Conservation (phyloP, 2,888 invertebrate genomes). For the Ypsolopha sequella region DNA sequence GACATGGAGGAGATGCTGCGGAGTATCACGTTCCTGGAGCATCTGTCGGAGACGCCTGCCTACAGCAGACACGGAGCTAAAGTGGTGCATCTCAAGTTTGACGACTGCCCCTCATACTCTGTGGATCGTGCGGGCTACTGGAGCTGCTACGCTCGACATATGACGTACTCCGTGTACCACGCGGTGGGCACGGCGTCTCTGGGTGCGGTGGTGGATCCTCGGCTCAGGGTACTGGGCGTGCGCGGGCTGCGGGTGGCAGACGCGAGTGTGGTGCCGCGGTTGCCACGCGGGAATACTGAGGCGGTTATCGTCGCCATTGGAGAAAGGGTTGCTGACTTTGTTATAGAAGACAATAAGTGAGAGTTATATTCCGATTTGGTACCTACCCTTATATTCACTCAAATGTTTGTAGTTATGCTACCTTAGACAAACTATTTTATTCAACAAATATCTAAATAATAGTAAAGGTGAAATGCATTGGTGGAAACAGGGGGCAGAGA, state of each 20-base stretch:
- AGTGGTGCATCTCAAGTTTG: conserved; percentile 20
- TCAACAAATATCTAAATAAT: too few species aligned
- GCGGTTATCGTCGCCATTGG: conserved; percentile 37
- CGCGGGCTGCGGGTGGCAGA: conserved; percentile 32
- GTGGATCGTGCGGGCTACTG: conserved; percentile 6
- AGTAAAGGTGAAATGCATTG: too few species aligned
- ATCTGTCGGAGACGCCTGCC: conserved; percentile 8
- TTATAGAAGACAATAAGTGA: conserved; percentile 13
- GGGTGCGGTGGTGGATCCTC: conserved; percentile 29
- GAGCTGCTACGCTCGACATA: conserved; percentile 6
- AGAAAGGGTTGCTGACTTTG: conserved; percentile 31
- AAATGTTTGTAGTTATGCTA: too few species aligned
- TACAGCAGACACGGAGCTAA: conserved; percentile 21
- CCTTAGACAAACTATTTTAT: too few species aligned
- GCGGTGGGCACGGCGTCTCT: conserved; percentile 34
- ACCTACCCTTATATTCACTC: too few species aligned
- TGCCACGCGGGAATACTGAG: conserved; percentile 34
- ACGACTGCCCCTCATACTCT: conserved; percentile 22
- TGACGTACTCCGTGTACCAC: conserved; percentile 36
- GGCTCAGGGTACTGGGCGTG: conserved; percentile 31
- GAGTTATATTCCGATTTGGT: too few species aligned
- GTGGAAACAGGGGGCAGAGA: too few species aligned
- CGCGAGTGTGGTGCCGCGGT: conserved; percentile 24
- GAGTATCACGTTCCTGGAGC: conserved; percentile 26
- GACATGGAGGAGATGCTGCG: conserved; percentile 30